Percentiles rank a stretch among this genome's conserved stretches.
These are phyloP conservation scores for Riparia riparia DNA, from an alignment of 2,113 vertebrate species.

Conservation along the genomic window DNA sequence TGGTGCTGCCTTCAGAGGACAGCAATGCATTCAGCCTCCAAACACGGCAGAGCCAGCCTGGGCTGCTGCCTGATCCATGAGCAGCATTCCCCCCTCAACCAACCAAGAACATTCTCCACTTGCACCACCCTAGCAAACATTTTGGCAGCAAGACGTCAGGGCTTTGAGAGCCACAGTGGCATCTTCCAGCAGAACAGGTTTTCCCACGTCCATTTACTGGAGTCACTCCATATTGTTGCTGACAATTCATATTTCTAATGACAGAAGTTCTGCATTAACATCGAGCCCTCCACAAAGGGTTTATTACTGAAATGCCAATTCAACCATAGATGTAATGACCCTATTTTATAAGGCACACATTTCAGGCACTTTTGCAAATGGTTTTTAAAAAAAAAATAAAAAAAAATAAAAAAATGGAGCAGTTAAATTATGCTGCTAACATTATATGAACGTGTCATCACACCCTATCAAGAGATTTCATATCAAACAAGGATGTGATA, in stretches of 20 bases:
- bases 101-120: background rate
- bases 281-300: constrained; percentile 27
- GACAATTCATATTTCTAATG: constrained; percentile 13
- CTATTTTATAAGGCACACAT: constrained; percentile 52
- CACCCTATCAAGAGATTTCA: constrained; percentile 50
- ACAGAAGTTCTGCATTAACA: constrained; percentile 44
- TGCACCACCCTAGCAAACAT: background rate
- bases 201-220: background rate
- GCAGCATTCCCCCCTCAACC: background rate
- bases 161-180: background rate
- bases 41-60: background rate
- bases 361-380: constrained; percentile 51
- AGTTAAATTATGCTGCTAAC: constrained; percentile 56
- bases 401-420: constrained; percentile 54
- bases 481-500: constrained; percentile 38
- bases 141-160: background rate
- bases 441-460: constrained; percentile 58
- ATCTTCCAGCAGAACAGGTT: background rate
- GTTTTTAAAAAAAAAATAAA: background rate
- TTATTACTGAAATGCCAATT: constrained; percentile 60
- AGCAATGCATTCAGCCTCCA: background rate
- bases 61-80: accelerated
- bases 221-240: constrained; percentile 14
- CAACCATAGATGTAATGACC: constrained; percentile 50
- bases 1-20: accelerated